A percentile compares a stretch with the other conserved stretches of the same genome.
These are phyloP conservation scores for Rachycentron canadum DNA, from an alignment of 2,797 vertebrate species.

Conservation along the genomic window DNA sequence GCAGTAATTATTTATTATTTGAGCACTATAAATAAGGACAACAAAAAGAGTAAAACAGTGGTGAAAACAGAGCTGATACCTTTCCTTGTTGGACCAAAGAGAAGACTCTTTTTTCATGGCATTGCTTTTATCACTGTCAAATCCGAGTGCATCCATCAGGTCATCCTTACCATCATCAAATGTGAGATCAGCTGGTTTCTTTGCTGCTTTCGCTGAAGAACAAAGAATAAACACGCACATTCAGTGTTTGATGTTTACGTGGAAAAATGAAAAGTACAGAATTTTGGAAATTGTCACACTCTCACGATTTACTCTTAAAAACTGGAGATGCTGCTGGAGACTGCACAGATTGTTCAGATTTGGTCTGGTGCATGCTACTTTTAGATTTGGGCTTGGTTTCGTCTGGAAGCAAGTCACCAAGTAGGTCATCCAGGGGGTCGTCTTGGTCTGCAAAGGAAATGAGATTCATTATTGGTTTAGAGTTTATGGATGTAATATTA, in stretches of 20 bases:
- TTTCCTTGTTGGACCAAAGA: conserved; percentile 71
- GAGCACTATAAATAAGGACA: conserved; percentile 53
- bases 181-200: conserved; percentile 75
- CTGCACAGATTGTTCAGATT: conserved; percentile 58
- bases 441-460: conserved; percentile 75
- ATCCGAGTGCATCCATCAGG: conserved; percentile 88
- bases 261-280: not conserved
- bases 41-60: conserved; percentile 1
- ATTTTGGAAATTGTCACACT: not conserved
- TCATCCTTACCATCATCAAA: conserved; percentile 90
- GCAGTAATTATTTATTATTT: conserved; percentile 64
- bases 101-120: conserved; percentile 66
- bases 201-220: conserved; percentile 58
- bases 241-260: not conserved
- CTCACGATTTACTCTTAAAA: conserved; percentile 66
- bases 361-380: conserved; percentile 48
- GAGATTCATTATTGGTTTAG: not conserved
- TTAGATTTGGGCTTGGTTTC: conserved; percentile 63
- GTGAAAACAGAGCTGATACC: conserved; percentile 60
- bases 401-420: conserved; percentile 82
- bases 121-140: conserved; percentile 77
- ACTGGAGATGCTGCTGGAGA: conserved; percentile 54
- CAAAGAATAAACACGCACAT: conserved; percentile 3
- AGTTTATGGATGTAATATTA: not conserved
- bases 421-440: conserved; percentile 83